Conservation (phyloP, 2,797 vertebrate genomes). For the Ammospiza maritima region DNA sequence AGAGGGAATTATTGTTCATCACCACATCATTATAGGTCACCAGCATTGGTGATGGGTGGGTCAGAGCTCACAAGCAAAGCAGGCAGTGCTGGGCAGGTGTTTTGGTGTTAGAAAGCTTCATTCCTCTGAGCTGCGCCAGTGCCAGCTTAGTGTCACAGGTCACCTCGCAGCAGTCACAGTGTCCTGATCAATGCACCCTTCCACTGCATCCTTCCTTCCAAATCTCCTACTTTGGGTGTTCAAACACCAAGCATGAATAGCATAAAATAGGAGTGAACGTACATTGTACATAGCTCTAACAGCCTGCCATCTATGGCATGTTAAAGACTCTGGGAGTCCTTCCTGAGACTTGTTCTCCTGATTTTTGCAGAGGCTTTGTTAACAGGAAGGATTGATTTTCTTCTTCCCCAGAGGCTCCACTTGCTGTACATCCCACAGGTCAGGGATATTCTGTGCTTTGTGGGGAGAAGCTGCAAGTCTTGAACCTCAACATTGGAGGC, state of each 20-base stretch:
- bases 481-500: background rate
- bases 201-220: background rate
- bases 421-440: background rate
- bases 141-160: background rate
- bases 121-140: background rate
- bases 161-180: background rate
- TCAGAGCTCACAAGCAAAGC: background rate
- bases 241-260: background rate
- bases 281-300: background rate
- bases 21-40: background rate
- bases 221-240: background rate
- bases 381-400: background rate
- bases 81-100: accelerated
- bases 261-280: background rate
- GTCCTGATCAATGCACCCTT: background rate
- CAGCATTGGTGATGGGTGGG: background rate
- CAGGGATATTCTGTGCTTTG: background rate
- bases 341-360: background rate
- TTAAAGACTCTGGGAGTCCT: background rate
- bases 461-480: background rate
- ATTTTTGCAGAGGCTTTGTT: background rate
- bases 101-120: background rate
- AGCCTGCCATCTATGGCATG: background rate
- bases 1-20: background rate
- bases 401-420: background rate